These are phyloP conservation scores for Loriculus beryllinus DNA, from an alignment of 2,797 vertebrate genomes.

Conservation along the genomic window DNA sequence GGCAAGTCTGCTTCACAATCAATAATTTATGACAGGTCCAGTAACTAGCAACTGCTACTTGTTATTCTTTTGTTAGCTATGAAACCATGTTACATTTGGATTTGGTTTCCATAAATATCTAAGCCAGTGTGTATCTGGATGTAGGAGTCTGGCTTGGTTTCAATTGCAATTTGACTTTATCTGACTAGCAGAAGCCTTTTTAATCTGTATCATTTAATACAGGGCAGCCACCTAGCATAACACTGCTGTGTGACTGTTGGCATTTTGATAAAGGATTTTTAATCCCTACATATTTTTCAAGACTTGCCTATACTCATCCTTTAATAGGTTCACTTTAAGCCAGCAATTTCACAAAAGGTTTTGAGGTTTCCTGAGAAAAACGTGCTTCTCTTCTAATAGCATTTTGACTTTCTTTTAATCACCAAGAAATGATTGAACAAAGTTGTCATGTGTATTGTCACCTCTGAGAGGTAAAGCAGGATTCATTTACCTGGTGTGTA, in stretches of 20 bases:
- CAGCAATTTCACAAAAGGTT: neutral
- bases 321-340: neutral
- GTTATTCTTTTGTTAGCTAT: constrained; percentile 11
- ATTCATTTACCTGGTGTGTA: neutral
- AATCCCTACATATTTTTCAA: neutral
- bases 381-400: neutral
- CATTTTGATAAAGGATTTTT: neutral
- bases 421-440: neutral
- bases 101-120: constrained; percentile 29
- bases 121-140: neutral
- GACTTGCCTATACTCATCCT: neutral
- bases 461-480: neutral
- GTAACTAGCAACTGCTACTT: constrained; percentile 42
- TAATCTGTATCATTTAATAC: neutral
- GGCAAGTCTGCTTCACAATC: neutral
- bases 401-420: neutral
- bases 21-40: neutral
- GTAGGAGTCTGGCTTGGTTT: neutral
- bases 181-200: neutral
- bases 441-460: neutral
- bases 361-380: neutral
- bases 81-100: constrained; percentile 26
- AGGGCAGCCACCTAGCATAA: constrained; percentile 8
- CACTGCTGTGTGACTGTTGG: neutral
- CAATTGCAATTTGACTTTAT: constrained; percentile 22